Evolutionary conservation across 2,888 invertebrate species (phyloP).

Genomic region (Morpho deidamia): DNA sequence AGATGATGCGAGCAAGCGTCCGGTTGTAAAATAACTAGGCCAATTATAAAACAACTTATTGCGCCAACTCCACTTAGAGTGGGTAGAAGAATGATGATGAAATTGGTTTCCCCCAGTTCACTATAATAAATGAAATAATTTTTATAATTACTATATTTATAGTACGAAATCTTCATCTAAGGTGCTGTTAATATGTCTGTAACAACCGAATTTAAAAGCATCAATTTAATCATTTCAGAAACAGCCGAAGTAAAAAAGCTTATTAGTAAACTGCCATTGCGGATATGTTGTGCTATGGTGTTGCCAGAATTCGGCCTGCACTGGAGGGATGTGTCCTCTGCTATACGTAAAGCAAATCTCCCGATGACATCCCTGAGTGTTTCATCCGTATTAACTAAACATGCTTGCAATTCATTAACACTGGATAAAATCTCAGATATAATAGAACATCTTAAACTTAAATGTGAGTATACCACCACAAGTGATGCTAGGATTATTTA

Average conservation of each 20-base stretch:
- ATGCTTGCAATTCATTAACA: slow-evolving; percentile 34
- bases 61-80: too few species aligned
- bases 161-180: too few species aligned
- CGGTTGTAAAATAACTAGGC: too few species aligned
- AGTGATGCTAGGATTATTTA: too few species aligned
- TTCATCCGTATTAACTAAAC: slow-evolving; percentile 42
- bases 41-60: too few species aligned
- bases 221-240: neutral
- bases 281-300: slow-evolving; percentile 38
- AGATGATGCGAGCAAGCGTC: too few species aligned
- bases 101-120: too few species aligned
- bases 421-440: slow-evolving; percentile 45
- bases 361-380: slow-evolving; percentile 50
- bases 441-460: slow-evolving; percentile 38
- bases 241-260: slow-evolving; percentile 38
- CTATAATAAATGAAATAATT: too few species aligned
- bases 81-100: too few species aligned
- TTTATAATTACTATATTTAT: too few species aligned
- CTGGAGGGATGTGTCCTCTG: slow-evolving; percentile 45
- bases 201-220: too few species aligned
- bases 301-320: slow-evolving; percentile 52
- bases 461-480: slow-evolving; percentile 44
- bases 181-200: too few species aligned
- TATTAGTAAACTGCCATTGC: slow-evolving; percentile 46
- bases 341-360: slow-evolving; percentile 40